These are phyloP conservation scores for Myripristis jacobus DNA, from an alignment of 2,797 vertebrate species.

Conservation along the genomic window DNA sequence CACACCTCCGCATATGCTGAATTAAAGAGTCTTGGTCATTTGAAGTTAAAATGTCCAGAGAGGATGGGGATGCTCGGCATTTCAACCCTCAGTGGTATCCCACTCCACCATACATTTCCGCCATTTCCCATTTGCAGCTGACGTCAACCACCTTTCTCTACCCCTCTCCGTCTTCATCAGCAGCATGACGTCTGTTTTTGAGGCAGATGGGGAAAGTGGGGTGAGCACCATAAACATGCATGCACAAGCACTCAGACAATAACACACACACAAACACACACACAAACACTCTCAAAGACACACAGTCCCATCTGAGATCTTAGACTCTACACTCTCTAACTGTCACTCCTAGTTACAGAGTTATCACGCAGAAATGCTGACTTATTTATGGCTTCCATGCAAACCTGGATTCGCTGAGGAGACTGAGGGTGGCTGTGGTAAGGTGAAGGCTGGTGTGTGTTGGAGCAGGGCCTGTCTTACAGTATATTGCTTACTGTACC, in stretches of 20 bases:
- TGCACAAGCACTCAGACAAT: conserved; percentile 44
- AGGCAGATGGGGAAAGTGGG: conserved; percentile 44
- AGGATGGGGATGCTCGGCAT: not conserved
- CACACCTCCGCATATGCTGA: not conserved
- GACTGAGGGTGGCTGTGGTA: conserved; percentile 65
- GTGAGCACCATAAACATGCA: conserved; percentile 34
- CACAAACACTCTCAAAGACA: conserved; percentile 10
- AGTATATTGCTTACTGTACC: conserved; percentile 49
- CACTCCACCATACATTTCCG: conserved; percentile 18
- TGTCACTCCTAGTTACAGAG: conserved; percentile 81
- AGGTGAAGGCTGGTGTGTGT: conserved; percentile 33
- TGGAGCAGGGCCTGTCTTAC: conserved; percentile 21
- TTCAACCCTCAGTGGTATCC: conserved; percentile 11
- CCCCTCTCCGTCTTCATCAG: conserved; percentile 56
- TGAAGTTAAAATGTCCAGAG: not conserved
- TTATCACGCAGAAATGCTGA: conserved; percentile 81
- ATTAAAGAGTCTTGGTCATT: not conserved
- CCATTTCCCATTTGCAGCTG: conserved; percentile 44
- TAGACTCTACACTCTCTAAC: conserved; percentile 75
- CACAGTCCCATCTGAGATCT: conserved; percentile 67
- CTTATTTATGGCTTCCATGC: conserved; percentile 83
- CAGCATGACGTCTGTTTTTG: conserved; percentile 63
- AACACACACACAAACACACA: not conserved
- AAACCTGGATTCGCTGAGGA: conserved; percentile 72
- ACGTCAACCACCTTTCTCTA: conserved; percentile 50